Evolutionary conservation across 2,797 vertebrate species (phyloP), one percentile per base, ranked within the genome.

Genomic region (Limosa lapponica): DNA sequence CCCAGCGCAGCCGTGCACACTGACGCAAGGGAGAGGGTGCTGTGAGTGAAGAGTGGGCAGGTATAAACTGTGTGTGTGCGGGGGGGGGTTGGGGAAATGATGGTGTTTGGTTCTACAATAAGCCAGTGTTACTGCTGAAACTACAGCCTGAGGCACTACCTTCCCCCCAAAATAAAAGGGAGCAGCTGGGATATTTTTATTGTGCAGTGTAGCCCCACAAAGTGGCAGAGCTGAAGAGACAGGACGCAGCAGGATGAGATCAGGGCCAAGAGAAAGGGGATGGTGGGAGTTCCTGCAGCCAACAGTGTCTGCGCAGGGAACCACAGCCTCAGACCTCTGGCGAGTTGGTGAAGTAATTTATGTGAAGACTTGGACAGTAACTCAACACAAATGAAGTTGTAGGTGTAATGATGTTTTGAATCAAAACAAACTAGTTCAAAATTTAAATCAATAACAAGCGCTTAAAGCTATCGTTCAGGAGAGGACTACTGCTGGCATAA

Each of bases 331-430:
- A 5, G 90, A 94, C 39, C 52, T 94, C 82, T 82, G 86, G 66
- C 6, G 4, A 80, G 55, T 55, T 87, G 81, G 16, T 77, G 64
- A 67, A 79, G 43, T 89, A 91, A 90, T 93, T 88, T 82, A 70
- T 73, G 14, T 80, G 80, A 80, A 73, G 74, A 37, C 49, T 91
- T 82, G 80, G 85, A 95, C 80, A 91, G 66, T 87, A 96, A 94
- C 67, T 94, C 58, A 82, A 77, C 81, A 80, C 80, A 93, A 96
- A 94, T 94, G 93, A 95, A 89, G 90, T 28, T 87, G 91, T 93
- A 95, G 88, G 90, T 94, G 86, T 95, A 95, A 88, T 80, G 81
- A 93, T 84, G 67, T 95, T 95, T 96, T 94, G 90, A 95, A 96
- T 87, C 83, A 96, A 96, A 96, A 95, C 91, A 96, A 96, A 90